Percentiles rank a stretch among this genome's conserved stretches.
phyloP scores from a whole-genome alignment of 2,113 vertebrate species.

The Pimephales promelas region DNA sequence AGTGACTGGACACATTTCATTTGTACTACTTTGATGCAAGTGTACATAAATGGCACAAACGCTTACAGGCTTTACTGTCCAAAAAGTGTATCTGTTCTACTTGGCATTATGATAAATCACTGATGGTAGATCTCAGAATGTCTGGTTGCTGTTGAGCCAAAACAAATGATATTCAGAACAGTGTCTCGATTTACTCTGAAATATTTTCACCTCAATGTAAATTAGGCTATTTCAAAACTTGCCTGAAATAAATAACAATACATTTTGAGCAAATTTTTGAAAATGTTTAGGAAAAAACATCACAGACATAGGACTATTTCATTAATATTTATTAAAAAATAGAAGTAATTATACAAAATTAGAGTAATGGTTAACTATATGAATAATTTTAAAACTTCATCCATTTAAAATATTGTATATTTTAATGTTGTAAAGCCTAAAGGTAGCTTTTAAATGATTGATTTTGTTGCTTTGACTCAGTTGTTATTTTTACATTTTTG shows the following conservation, averaged over 20 bases:
- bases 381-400: too few species aligned
- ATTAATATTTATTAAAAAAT: too few species aligned
- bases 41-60: constrained; percentile 27
- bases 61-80: background rate
- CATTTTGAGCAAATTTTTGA: background rate
- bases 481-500: too few species aligned
- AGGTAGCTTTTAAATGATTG: background rate
- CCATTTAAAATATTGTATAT: too few species aligned
- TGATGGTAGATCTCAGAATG: constrained; percentile 1
- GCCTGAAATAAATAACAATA: background rate
- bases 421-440: background rate
- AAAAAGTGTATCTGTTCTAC: constrained; percentile 21
- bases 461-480: background rate
- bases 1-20: background rate
- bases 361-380: too few species aligned
- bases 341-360: too few species aligned
- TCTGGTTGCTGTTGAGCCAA: background rate
- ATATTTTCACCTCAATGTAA: background rate
- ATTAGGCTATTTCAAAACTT: background rate
- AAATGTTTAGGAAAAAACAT: too few species aligned
- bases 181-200: background rate
- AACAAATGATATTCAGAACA: constrained; percentile 11
- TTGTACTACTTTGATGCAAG: background rate
- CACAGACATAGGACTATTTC: too few species aligned
- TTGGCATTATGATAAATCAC: constrained; percentile 8